phyloP scores from a whole-genome alignment of 1,140 invertebrate genomes.

The Augochlora pura region DNA sequence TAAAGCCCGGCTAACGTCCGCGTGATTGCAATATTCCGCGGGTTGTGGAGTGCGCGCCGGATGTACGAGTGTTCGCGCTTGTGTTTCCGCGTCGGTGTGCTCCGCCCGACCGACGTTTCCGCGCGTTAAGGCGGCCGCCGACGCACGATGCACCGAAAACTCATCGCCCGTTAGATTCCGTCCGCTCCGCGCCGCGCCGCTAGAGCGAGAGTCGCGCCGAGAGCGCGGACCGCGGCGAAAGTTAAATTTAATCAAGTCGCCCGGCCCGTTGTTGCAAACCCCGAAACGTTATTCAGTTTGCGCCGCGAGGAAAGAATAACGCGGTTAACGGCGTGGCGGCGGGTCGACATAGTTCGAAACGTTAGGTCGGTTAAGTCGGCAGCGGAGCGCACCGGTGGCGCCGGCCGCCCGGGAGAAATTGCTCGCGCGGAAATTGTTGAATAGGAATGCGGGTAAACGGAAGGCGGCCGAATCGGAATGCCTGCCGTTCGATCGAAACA shows the following conservation, averaged over 20 bases:
- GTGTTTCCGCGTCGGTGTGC: conserved; percentile 44
- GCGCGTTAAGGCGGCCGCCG: conserved; percentile 18
- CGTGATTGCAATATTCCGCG: conserved; percentile 72
- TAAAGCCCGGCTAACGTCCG: conserved; percentile 66
- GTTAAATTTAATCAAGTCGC: conserved; percentile 38
- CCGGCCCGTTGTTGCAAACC: neutral
- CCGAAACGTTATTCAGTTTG: neutral
- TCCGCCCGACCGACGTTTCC: conserved; percentile 1
- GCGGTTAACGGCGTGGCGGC: neutral
- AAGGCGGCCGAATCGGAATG: neutral
- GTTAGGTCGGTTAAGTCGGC: too few relatives aligned
- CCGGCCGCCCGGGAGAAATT: neutral
- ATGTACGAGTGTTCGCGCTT: conserved; percentile 50
- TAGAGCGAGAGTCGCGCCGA: too few relatives aligned
- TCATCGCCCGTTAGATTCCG: conserved; percentile 39
- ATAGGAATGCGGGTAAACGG: neutral
- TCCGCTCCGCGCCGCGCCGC: neutral
- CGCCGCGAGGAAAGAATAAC: neutral
- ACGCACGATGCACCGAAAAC: conserved; percentile 37
- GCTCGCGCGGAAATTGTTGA: neutral
- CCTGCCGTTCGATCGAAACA: neutral
- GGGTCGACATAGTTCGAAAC: neutral
- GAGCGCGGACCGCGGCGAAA: conserved; percentile 5
- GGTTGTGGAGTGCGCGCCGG: conserved; percentile 55
- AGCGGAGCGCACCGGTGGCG: neutral